Evolutionary conservation across 2,797 vertebrate species (phyloP).

Genomic region (Okamejei kenojei): DNA sequence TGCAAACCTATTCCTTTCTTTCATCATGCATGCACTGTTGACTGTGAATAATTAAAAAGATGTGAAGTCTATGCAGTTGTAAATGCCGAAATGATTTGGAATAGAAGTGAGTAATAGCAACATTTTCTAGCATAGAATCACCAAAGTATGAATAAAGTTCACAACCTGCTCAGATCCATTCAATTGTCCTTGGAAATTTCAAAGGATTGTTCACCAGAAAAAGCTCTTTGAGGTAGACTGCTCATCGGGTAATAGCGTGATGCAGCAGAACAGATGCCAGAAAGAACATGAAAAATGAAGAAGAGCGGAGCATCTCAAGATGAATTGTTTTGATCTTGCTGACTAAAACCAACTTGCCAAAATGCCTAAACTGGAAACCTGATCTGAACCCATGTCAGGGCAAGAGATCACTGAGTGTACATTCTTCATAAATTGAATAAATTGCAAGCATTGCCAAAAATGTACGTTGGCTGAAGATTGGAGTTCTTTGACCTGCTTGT

Average conservation of each 20-base stretch:
- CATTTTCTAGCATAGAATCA: not conserved
- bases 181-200: not conserved
- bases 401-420: conserved; percentile 9
- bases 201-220: not conserved
- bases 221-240: not conserved
- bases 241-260: not conserved
- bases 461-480: not conserved
- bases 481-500: not conserved
- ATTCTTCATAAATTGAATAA: conserved; percentile 13
- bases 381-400: conserved; percentile 17
- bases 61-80: not conserved
- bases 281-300: conserved; percentile 17
- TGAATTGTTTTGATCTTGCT: not conserved
- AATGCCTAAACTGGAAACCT: not conserved
- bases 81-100: not conserved
- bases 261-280: not conserved
- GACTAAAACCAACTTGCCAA: not conserved
- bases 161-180: not conserved
- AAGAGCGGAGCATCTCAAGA: not conserved
- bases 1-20: not conserved
- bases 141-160: not conserved
- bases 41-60: not conserved
- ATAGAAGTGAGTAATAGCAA: too few species aligned
- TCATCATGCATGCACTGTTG: not conserved
- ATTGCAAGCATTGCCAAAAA: not conserved